Percentiles rank a stretch among this genome's conserved stretches.
Conservation (phyloP, 2,113 vertebrate genomes). For the Monarcha castaneiventris region DNA sequence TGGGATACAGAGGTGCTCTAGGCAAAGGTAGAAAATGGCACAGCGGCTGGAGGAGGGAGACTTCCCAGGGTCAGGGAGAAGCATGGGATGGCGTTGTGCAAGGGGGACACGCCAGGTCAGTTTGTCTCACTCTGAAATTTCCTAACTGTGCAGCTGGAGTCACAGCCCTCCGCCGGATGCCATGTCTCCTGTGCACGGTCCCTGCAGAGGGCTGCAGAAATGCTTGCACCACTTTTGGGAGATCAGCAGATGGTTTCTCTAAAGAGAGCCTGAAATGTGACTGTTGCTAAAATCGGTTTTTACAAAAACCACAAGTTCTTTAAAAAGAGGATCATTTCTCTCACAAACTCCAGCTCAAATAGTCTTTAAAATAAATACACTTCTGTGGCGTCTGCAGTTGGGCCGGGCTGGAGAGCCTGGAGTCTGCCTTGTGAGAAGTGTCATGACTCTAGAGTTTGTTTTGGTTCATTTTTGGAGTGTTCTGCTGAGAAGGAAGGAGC, state of each 20-base stretch:
- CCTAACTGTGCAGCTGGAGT: not conserved
- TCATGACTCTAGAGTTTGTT: not conserved
- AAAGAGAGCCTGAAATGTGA: conserved; percentile 3
- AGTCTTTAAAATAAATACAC: conserved; percentile 39
- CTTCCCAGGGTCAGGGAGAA: not conserved
- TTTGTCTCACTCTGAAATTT: not conserved
- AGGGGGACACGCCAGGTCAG: not conserved
- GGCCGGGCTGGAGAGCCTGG: conserved; percentile 16
- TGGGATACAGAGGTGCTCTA: not conserved
- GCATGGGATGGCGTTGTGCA: not conserved
- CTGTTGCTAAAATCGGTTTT: conserved; percentile 43
- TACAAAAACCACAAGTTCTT: conserved; percentile 13
- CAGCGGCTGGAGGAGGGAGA: not conserved
- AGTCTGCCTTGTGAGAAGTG: conserved; percentile 14
- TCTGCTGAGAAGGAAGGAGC: conserved; percentile 20
- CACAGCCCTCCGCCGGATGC: not conserved
- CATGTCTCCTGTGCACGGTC: rapidly evolving
- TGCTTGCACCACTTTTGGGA: not conserved
- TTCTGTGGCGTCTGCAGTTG: conserved; percentile 14
- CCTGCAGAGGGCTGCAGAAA: not conserved
- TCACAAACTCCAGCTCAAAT: conserved; percentile 1
- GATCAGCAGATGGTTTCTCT: conserved; percentile 12
- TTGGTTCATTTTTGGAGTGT: conserved; percentile 32
- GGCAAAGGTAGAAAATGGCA: not conserved
- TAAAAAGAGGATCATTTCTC: not conserved